These are phyloP conservation scores for Caenorhabditis sp. DNA, from an alignment of 2,888 invertebrate genomes.

Conservation along the genomic window DNA sequence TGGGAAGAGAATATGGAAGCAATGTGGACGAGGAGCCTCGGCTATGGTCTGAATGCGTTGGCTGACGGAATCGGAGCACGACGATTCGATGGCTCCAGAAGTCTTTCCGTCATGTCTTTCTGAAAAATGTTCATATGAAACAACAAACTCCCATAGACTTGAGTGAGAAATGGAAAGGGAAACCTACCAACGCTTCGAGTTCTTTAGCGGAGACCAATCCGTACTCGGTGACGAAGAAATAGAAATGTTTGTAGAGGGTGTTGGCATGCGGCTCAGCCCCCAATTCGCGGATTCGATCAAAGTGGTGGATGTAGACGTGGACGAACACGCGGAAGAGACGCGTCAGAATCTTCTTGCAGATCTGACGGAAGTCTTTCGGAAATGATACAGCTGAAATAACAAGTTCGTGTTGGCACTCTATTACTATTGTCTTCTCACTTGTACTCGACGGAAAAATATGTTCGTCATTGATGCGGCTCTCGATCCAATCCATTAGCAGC, in stretches of 20 bases:
- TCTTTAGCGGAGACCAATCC: constrained; percentile 91
- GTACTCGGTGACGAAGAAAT: constrained; percentile 93
- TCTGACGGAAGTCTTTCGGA: constrained; percentile 89
- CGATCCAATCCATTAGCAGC: constrained; percentile 89
- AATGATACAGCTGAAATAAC: constrained; percentile 89
- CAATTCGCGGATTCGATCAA: constrained; percentile 91
- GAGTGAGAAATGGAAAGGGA: not conserved
- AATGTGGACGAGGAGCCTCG: not conserved
- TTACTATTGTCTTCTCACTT: constrained; percentile 17
- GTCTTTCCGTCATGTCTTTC: constrained; percentile 78
- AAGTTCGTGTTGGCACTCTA: not conserved
- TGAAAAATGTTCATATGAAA: too few relatives aligned
- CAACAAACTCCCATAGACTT: too few relatives aligned
- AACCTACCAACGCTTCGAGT: constrained; percentile 88
- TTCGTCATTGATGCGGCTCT: constrained; percentile 93
- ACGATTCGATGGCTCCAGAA: constrained; percentile 65
- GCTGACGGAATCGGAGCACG: constrained; percentile 61
- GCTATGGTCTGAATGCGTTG: constrained; percentile 39
- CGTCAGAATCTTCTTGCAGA: constrained; percentile 92
- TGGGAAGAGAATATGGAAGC: constrained; percentile 6
- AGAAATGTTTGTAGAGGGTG: constrained; percentile 95
- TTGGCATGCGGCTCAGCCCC: constrained; percentile 95
- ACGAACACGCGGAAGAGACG: constrained; percentile 93
- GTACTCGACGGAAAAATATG: constrained; percentile 86
- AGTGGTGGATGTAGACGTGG: constrained; percentile 95